These are phyloP conservation scores for Heteractis magnifica DNA, from an alignment of 92 coral and sea anemone genomes.

Conservation along the genomic window DNA sequence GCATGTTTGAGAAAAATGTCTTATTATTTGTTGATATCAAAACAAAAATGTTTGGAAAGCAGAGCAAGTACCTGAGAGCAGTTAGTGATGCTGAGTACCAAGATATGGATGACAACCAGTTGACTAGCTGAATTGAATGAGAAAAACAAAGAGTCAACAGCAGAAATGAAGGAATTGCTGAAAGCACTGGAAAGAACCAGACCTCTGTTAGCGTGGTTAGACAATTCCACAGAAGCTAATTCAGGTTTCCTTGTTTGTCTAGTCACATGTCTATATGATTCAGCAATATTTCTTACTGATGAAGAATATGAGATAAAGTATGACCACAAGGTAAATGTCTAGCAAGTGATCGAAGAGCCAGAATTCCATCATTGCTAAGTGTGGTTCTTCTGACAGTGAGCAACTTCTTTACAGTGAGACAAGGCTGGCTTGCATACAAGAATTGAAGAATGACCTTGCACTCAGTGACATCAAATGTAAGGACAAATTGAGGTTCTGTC, in stretches of 20 bases:
- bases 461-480: slow-evolving; percentile 8
- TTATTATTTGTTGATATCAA: slow-evolving; percentile 21
- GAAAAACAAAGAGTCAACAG: slow-evolving; percentile 15
- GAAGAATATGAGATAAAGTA: slow-evolving; percentile 9
- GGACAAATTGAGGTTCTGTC: slow-evolving; percentile 39
- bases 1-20: slow-evolving; percentile 24
- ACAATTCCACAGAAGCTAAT: slow-evolving; percentile 48
- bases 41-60: slow-evolving; percentile 19
- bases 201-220: slow-evolving; percentile 28
- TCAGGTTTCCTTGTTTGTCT: slow-evolving; percentile 35
- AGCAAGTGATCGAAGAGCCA: slow-evolving; percentile 22
- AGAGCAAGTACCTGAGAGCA: slow-evolving; percentile 30
- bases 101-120: slow-evolving; percentile 15
- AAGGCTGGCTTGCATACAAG: slow-evolving; percentile 22
- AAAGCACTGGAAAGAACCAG: slow-evolving; percentile 13
- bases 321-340: slow-evolving; percentile 4
- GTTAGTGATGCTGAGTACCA: slow-evolving; percentile 5
- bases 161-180: slow-evolving; percentile 21
- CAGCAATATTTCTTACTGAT: slow-evolving; percentile 11
- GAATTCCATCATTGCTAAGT: slow-evolving; percentile 29
- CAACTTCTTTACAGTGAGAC: slow-evolving; percentile 41
- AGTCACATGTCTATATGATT: slow-evolving; percentile 23
- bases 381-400: slow-evolving; percentile 41
- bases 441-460: slow-evolving; percentile 3
- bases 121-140: slow-evolving; percentile 34